Base-by-base conservation (phyloP, 2,888 invertebrate genomes). In the Lithosia quadra region DNA sequence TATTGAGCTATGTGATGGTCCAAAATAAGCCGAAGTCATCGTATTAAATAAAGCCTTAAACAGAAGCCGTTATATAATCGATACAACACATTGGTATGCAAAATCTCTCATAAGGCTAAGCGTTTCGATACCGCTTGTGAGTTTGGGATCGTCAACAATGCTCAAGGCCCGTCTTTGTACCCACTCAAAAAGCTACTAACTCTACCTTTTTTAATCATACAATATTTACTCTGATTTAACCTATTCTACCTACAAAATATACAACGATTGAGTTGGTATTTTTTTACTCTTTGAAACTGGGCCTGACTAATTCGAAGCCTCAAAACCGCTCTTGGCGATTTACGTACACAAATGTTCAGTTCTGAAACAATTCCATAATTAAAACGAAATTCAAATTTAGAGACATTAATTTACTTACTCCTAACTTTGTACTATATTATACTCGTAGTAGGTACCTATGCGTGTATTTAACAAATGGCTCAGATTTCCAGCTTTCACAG, bases 401-500 rank as follows among this genome's bases (percentile, higher is more conserved):
- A 24, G 24, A 53, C n/a, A 58, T 63, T 63, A 63, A 63, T 53
- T 53, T 55, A 55, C 34, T 53, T 59, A 21, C 43, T 49, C 18
- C 56, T 15, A 34, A 55, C 53, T 55, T 55, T 33, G 39, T 60
- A 69, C 68, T 68, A 36, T 69, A 60, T 69, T 75, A 71, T 67
- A n/a, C n/a, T n/a, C n/a, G n/a, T n/a, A 57, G 62, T 67, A 68
- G 21, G 64, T 67, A 68, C n/a, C 24, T 58, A 60, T 34, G 68
- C 68, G 69, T 65, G 65, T 73, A 73, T 71, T 73, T 64, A 76
- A 73, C 74, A 72, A 80, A 77, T 75, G 71, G 65, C 63, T 28
- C 63, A 75, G 70, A 80, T 80, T 78, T 75, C 71, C 78, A 73
- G 70, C 74, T 74, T 76, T 79, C 69, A 67, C 67, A 79, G 75